Evolutionary conservation across 1,140 invertebrate species (phyloP).

Genomic region (Papilio machaon): DNA sequence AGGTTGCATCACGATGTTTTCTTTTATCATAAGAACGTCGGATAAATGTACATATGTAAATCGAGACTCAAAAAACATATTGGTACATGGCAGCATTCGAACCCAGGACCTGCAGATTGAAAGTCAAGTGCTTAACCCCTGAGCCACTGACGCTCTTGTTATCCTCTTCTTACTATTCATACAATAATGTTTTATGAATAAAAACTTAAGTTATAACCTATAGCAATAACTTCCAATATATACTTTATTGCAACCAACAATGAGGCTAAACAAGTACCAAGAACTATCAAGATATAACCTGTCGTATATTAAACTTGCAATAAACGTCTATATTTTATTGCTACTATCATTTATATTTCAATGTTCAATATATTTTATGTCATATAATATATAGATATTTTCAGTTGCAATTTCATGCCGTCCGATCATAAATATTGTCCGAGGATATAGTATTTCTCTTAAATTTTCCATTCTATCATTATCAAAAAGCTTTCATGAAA

Average conservation of each 20-base stretch:
- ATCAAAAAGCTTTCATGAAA: constrained; percentile 12
- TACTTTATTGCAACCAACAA: background rate
- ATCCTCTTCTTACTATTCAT: too few relatives aligned
- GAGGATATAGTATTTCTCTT: constrained; percentile 10
- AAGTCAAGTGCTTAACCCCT: too few relatives aligned
- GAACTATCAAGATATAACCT: constrained; percentile 6
- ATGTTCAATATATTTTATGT: constrained; percentile 17
- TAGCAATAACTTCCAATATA: background rate
- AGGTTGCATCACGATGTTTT: too few relatives aligned
- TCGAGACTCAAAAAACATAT: too few relatives aligned
- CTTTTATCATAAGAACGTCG: too few relatives aligned
- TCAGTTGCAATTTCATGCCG: constrained; percentile 10
- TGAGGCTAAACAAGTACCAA: background rate
- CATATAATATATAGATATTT: background rate
- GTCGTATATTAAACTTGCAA: background rate
- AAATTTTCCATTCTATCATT: constrained; percentile 5
- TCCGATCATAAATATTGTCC: constrained; percentile 14
- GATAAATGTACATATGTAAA: too few relatives aligned
- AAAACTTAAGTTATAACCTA: background rate
- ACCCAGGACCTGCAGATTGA: too few relatives aligned
- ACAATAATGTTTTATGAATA: background rate
- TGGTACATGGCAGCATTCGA: too few relatives aligned
- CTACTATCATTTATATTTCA: constrained; percentile 19
- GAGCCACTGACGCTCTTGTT: too few relatives aligned
- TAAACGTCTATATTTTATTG: constrained; percentile 3